Base-by-base conservation (phyloP, 2,888 invertebrate species). In the Elysia crispata region DNA sequence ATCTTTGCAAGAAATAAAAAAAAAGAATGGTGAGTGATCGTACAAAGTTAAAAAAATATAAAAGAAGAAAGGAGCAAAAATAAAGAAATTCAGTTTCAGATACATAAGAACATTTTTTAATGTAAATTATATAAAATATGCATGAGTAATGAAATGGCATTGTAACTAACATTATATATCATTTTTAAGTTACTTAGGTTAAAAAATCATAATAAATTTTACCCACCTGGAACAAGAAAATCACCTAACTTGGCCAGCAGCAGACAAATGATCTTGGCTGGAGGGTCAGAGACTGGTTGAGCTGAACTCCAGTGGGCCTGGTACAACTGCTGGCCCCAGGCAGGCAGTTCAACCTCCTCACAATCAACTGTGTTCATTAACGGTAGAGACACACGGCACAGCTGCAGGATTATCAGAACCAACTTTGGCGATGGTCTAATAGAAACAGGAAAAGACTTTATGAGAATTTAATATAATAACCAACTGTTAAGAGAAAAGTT, bases 171-270 rank as follows among this genome's bases (percentile, higher is more conserved):
- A n/a, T n/a, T n/a, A n/a, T n/a, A n/a, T n/a, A n/a, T n/a, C n/a
- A n/a, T n/a, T n/a, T n/a, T n/a, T n/a, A n/a, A n/a, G n/a, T n/a
- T n/a, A n/a, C n/a, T n/a, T n/a, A n/a, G 41, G 18, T 18, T 33
- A 33, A 23, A 41, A 70, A 74, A 23, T 20, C 1, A 23, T n/a
- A 25, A 31, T n/a, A n/a, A n/a, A n/a, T n/a, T n/a, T n/a, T n/a
- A n/a, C 81, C 77, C 80, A 89, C 92, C 92, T 77, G 92, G 92
- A 49, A 92, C 91, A 5, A 92, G 86, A 81, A 91, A 92, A 82
- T 92, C 92, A 3, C 92, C 92, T 23, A 92, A 87, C 78, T 92
- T 91, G 25, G 91, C 91, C 73, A 92, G 86, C 25, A 92, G 86
- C 30, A 92, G 87, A 67, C 89, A 89, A 70, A 90, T 90, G 74